Conservation (phyloP, 1,140 invertebrate genomes). For the Lepidurus apus region DNA sequence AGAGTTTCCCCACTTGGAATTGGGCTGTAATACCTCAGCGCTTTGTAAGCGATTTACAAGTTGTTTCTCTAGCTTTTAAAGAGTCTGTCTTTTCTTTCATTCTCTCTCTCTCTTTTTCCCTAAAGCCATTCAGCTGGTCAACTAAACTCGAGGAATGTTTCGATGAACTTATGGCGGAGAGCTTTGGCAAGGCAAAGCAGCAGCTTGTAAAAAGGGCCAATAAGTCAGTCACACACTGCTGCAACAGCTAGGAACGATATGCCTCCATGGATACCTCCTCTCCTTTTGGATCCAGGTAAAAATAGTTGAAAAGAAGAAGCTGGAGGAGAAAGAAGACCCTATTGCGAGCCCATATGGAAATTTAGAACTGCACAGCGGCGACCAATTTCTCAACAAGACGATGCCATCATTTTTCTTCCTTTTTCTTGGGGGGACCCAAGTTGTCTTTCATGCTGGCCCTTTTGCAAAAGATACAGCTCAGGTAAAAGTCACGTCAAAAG, state of each 20-base stretch:
- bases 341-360: neutral
- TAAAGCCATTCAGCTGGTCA: conserved; percentile 6
- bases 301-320: conserved; percentile 17
- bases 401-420: conserved; percentile 13
- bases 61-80: neutral
- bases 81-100: neutral
- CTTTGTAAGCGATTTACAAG: conserved; percentile 19
- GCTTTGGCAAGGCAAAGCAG: conserved; percentile 9
- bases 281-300: neutral
- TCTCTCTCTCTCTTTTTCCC: neutral
- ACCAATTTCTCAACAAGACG: conserved; percentile 21
- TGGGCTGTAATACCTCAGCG: neutral
- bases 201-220: conserved; percentile 15
- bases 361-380: conserved; percentile 1
- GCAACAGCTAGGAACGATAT: conserved; percentile 8
- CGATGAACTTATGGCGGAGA: conserved; percentile 14
- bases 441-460: neutral
- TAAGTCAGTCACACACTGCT: conserved; percentile 14
- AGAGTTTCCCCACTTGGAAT: conserved; percentile 1
- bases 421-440: neutral
- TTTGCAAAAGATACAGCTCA: neutral
- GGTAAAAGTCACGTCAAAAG: neutral
- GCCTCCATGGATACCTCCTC: neutral
- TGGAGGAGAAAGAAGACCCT: neutral
- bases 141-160: conserved; percentile 12